Evolutionary conservation across 2,888 invertebrate species (phyloP).

Genomic region (Scaptomyza tumidula): DNA sequence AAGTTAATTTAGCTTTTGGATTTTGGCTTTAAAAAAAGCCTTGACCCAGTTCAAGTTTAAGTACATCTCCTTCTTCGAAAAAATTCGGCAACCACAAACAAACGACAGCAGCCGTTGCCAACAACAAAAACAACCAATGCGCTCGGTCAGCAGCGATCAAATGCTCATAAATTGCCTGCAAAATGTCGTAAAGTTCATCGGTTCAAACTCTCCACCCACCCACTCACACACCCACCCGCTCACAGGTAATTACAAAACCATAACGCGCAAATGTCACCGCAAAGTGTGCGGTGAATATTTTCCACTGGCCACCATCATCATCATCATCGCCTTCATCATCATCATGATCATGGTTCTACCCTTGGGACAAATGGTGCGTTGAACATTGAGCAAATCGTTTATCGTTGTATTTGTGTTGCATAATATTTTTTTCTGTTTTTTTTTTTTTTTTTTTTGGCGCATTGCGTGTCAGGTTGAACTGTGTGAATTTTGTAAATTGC

Average conservation of each 20-base stretch:
- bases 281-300: slow-evolving; percentile 65
- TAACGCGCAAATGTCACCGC: slow-evolving; percentile 73
- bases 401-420: slow-evolving; percentile 52
- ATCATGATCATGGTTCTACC: slow-evolving; percentile 14
- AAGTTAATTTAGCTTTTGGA: too few relatives aligned
- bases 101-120: slow-evolving; percentile 26
- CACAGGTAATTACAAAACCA: slow-evolving; percentile 74
- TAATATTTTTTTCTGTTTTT: slow-evolving; percentile 37
- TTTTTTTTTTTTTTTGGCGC: slow-evolving; percentile 26
- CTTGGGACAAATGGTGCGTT: slow-evolving; percentile 46
- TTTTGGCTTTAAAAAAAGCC: not conserved
- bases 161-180: slow-evolving; percentile 53
- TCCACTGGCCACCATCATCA: slow-evolving; percentile 21
- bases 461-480: slow-evolving; percentile 53
- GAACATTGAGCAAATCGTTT: slow-evolving; percentile 53
- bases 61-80: not conserved
- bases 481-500: slow-evolving; percentile 47
- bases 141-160: slow-evolving; percentile 62
- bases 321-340: slow-evolving; percentile 5
- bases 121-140: not conserved
- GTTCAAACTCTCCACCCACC: slow-evolving; percentile 1
- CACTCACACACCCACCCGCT: not conserved
- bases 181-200: slow-evolving; percentile 47
- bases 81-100: too few relatives aligned
- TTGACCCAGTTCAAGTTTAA: slow-evolving; percentile 36